Percentiles rank a stretch among this genome's conserved stretches.
These are phyloP conservation scores for Oedothorax gibbosus DNA, from an alignment of 1,140 invertebrate species.

Conservation along the genomic window DNA sequence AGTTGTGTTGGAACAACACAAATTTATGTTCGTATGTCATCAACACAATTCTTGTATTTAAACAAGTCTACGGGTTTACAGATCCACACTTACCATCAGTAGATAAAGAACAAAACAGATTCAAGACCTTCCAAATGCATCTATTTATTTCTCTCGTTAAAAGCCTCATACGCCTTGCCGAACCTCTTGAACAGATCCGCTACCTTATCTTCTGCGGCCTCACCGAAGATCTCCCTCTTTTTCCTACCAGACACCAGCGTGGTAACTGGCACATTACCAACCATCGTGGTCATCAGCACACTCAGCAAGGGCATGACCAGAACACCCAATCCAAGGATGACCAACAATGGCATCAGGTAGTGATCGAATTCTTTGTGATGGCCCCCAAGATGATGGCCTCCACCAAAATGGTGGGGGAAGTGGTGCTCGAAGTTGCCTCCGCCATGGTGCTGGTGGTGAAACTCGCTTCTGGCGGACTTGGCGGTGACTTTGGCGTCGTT, in stretches of 20 bases:
- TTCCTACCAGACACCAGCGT: slow-evolving; percentile 45
- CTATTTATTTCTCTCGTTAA: neutral
- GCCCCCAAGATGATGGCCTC: slow-evolving; percentile 3
- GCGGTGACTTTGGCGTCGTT: slow-evolving; percentile 19
- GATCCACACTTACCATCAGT: too few species aligned
- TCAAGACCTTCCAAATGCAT: too few species aligned
- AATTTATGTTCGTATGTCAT: too few species aligned
- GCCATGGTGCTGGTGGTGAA: neutral
- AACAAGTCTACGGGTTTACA: too few species aligned
- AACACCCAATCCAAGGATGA: slow-evolving; percentile 45
- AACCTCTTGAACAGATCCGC: slow-evolving; percentile 31
- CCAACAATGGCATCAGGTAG: slow-evolving; percentile 39
- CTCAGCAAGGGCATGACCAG: slow-evolving; percentile 53
- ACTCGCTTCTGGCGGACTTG: slow-evolving; percentile 31
- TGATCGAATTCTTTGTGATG: slow-evolving; percentile 58
- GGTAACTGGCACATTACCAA: slow-evolving; percentile 53
- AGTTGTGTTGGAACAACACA: too few species aligned
- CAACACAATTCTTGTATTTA: too few species aligned
- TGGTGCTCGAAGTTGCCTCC: slow-evolving; percentile 19
- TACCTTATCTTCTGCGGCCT: neutral
- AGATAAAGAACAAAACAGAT: too few species aligned
- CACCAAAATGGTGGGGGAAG: slow-evolving; percentile 34
- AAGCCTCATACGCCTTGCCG: slow-evolving; percentile 33
- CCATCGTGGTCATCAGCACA: slow-evolving; percentile 51
- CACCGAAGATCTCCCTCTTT: neutral